Conservation (phyloP, 2,888 invertebrate genomes). For the Cheilosia variabilis region DNA sequence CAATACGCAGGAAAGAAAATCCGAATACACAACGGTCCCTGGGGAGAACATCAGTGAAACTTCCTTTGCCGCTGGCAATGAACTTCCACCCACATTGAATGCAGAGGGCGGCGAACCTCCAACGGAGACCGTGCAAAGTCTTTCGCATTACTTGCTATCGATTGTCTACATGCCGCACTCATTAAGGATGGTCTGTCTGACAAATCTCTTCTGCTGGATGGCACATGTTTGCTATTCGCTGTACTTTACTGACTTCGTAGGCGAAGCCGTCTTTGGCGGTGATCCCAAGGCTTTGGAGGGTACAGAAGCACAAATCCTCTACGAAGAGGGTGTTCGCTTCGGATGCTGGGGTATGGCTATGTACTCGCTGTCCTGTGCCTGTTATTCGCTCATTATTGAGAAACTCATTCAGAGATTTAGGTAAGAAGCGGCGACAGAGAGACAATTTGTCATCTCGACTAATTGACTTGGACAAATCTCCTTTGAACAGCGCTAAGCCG, state of each 20-base stretch:
- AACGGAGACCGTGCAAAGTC: slow-evolving; percentile 82
- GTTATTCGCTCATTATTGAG: slow-evolving; percentile 95
- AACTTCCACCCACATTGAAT: slow-evolving; percentile 56
- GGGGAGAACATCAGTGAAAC: slow-evolving; percentile 77
- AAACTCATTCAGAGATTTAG: slow-evolving; percentile 90
- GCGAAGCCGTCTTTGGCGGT: slow-evolving; percentile 82
- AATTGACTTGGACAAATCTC: slow-evolving; percentile 80
- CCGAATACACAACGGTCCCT: slow-evolving; percentile 76
- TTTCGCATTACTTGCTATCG: slow-evolving; percentile 93
- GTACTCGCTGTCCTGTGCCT: slow-evolving; percentile 96
- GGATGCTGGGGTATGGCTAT: slow-evolving; percentile 99
- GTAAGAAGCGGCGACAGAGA: slow-evolving; percentile 82
- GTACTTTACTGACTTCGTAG: slow-evolving; percentile 97
- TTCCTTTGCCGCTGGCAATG: slow-evolving; percentile 72
- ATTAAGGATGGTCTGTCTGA: slow-evolving; percentile 93
- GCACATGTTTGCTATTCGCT: slow-evolving; percentile 98
- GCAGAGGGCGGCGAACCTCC: slow-evolving; percentile 58
- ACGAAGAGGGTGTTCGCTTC: slow-evolving; percentile 96
- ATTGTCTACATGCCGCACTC: slow-evolving; percentile 96
- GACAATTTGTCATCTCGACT: slow-evolving; percentile 49
- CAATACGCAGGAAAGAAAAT: slow-evolving; percentile 57
- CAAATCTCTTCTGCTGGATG: slow-evolving; percentile 99
- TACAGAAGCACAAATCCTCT: slow-evolving; percentile 86
- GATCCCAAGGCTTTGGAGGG: slow-evolving; percentile 88
- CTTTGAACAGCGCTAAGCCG: slow-evolving; percentile 88